phyloP scores from a whole-genome alignment of 2,797 vertebrate genomes.

The Craterocephalus amniculus region DNA sequence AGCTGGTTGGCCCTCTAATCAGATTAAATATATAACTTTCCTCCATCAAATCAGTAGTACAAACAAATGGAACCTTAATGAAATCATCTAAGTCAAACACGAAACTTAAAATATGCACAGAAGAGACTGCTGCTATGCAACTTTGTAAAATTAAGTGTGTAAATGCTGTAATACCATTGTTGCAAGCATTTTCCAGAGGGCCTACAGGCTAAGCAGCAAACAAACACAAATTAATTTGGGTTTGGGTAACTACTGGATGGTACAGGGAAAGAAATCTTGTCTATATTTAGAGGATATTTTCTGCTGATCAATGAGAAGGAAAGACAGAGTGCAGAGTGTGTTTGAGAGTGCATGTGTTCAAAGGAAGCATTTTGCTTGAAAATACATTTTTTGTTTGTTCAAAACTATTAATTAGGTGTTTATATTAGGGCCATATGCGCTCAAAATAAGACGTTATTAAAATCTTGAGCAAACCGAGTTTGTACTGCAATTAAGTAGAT shows the following conservation, averaged over 20 bases:
- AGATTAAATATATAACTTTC: conserved; percentile 52
- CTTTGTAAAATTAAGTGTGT: neutral
- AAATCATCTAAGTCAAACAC: conserved; percentile 51
- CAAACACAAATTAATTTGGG: neutral
- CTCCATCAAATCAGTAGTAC: conserved; percentile 53
- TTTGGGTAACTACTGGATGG: conserved; percentile 13
- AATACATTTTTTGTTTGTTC: neutral
- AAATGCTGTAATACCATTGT: conserved; percentile 1
- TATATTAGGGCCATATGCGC: neutral
- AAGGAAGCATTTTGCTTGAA: conserved; percentile 1
- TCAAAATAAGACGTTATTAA: conserved; percentile 6
- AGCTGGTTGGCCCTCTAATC: conserved; percentile 43
- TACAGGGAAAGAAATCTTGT: conserved; percentile 17
- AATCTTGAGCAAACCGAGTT: conserved; percentile 5
- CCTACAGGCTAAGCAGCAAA: conserved; percentile 12
- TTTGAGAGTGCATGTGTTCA: neutral
- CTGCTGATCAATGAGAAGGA: neutral
- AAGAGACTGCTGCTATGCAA: conserved; percentile 1
- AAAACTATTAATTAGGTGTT: neutral
- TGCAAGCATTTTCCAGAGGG: neutral
- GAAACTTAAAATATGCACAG: conserved; percentile 31
- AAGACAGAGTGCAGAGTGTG: neutral
- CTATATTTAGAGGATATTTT: neutral
- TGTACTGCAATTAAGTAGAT: conserved; percentile 30
- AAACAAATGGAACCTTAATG: conserved; percentile 47